These are phyloP conservation scores for Sinotaia quadrata DNA, from an alignment of 2,888 invertebrate species.

Conservation along the genomic window DNA sequence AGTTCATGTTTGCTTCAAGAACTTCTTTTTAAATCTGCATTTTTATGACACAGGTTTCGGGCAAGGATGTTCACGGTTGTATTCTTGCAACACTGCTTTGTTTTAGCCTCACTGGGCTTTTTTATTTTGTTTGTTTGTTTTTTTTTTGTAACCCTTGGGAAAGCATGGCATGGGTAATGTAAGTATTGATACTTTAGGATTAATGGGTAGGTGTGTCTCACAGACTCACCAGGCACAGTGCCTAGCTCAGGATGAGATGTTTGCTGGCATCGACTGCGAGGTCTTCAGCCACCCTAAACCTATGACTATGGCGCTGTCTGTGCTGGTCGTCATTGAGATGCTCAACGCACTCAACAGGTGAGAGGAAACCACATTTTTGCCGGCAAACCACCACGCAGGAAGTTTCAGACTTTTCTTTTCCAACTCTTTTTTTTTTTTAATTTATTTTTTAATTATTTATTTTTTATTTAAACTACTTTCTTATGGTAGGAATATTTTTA, in stretches of 20 bases:
- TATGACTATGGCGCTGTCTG: conserved; percentile 99
- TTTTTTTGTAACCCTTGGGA: no score
- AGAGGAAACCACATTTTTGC: conserved; percentile 44
- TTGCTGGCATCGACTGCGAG: conserved; percentile 96
- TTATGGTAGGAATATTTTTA: not conserved
- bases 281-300: conserved; percentile 99
- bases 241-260: conserved; percentile 75
- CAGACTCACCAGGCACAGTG: conserved; percentile 73
- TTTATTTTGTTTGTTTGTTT: no score
- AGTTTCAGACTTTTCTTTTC: not conserved
- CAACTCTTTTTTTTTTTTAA: not conserved
- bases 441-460: conserved; percentile 7
- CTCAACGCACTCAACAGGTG: conserved; percentile 99
- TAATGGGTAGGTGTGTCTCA: conserved; percentile 29
- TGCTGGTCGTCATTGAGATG: conserved; percentile 99
- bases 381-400: conserved; percentile 17
- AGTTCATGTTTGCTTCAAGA: no score
- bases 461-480: not conserved
- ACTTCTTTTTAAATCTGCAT: no score
- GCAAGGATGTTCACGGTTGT: no score
- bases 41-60: no score
- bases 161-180: no score
- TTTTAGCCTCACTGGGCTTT: no score
- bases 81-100: no score
- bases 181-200: no score